phyloP scores from a whole-genome alignment of 2,113 vertebrate genomes.

The Atlantisia rogersi region DNA sequence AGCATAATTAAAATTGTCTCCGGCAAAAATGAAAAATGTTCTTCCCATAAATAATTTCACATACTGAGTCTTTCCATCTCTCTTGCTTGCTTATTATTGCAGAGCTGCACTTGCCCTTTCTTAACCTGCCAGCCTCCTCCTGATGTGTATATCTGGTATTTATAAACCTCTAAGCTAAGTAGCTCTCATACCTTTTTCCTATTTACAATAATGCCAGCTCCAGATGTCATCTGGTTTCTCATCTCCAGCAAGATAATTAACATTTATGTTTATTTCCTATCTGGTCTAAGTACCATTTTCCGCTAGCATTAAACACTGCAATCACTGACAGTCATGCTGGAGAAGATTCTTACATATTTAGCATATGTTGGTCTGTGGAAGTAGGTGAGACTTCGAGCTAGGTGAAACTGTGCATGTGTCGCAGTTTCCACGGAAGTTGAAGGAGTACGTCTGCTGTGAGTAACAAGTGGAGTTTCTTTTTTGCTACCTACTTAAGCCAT shows the following conservation, averaged over 20 bases:
- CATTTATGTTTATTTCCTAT: constrained; percentile 13
- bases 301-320: neutral
- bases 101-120: neutral
- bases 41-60: neutral
- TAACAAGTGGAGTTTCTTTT: neutral
- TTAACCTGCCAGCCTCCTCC: neutral
- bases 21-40: neutral
- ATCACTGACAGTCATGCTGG: neutral
- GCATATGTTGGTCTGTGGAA: neutral
- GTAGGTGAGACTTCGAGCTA: neutral
- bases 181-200: neutral
- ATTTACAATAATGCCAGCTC: neutral
- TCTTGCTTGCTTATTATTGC: neutral
- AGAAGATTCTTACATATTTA: neutral
- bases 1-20: neutral
- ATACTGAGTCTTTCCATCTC: neutral
- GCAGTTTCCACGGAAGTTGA: neutral
- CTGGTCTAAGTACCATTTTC: neutral
- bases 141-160: neutral
- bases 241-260: constrained; percentile 12
- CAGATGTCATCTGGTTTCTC: neutral
- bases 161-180: neutral
- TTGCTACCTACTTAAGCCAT: neutral
- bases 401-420: neutral
- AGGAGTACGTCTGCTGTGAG: neutral